These are phyloP conservation scores for Sceloporus tristichus DNA, from an alignment of 2,113 vertebrate genomes.

Conservation along the genomic window DNA sequence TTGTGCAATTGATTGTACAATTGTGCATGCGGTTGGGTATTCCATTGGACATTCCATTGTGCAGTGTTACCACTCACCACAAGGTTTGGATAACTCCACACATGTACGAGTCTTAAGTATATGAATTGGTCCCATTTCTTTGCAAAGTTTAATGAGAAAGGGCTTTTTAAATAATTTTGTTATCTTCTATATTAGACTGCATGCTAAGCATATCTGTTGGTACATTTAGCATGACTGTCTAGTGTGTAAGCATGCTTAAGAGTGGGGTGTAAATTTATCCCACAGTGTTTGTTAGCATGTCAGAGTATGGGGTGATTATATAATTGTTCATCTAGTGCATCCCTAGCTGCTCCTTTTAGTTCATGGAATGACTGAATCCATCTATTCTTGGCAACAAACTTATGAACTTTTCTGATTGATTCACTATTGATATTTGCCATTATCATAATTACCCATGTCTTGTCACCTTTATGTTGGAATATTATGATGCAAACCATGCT, in stretches of 20 bases:
- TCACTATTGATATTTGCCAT: conserved; percentile 19
- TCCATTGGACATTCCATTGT: not conserved
- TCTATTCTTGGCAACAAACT: not conserved
- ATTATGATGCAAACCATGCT: conserved; percentile 35
- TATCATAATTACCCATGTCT: conserved; percentile 49
- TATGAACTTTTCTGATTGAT: conserved; percentile 33
- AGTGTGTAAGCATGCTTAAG: not conserved
- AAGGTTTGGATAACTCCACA: no score
- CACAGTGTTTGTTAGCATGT: not conserved
- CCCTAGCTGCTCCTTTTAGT: not conserved
- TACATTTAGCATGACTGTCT: not conserved
- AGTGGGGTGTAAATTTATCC: not conserved
- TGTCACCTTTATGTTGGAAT: conserved; percentile 40
- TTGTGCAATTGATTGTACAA: no score
- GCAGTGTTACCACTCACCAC: not conserved
- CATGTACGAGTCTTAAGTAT: no score
- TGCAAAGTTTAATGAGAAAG: not conserved
- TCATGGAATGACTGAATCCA: not conserved
- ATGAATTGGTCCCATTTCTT: not conserved
- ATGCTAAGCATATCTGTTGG: not conserved
- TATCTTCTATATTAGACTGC: not conserved
- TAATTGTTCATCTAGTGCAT: not conserved
- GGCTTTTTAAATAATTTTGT: not conserved
- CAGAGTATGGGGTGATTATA: not conserved
- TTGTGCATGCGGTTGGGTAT: no score